A percentile compares a stretch with the other conserved stretches of the same genome.
Evolutionary conservation across 1,140 invertebrate genomes (phyloP).

Genomic region (Drosophila pruinosa): DNA sequence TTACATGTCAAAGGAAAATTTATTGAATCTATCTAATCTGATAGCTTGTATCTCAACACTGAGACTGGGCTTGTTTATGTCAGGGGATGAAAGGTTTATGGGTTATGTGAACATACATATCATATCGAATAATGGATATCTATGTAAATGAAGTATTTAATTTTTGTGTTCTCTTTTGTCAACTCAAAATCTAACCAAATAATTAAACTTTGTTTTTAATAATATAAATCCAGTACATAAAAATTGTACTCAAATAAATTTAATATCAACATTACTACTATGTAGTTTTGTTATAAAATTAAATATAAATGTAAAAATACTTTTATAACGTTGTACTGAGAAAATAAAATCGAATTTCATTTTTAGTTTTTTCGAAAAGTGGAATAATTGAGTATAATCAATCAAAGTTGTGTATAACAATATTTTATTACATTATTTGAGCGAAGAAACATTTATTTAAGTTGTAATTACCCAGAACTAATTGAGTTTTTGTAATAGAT

Average conservation of each 20-base stretch:
- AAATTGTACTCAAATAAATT: too few relatives aligned
- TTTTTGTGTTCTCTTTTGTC: background rate
- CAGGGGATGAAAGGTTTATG: background rate
- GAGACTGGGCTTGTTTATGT: background rate
- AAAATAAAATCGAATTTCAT: too few relatives aligned
- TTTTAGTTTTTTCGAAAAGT: too few relatives aligned
- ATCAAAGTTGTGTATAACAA: background rate
- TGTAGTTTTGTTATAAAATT: too few relatives aligned
- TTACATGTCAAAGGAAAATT: background rate
- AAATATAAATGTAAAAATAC: too few relatives aligned
- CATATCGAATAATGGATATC: too few relatives aligned
- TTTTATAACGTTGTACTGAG: too few relatives aligned
- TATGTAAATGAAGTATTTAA: background rate
- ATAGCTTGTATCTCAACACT: background rate
- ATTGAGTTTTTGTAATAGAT: conserved; percentile 4
- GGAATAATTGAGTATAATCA: background rate
- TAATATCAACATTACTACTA: too few relatives aligned
- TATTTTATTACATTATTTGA: background rate
- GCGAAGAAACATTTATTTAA: background rate
- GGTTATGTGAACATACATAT: too few relatives aligned
- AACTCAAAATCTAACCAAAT: too few relatives aligned
- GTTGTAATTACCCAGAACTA: background rate
- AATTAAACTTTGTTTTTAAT: too few relatives aligned
- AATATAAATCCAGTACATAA: too few relatives aligned
- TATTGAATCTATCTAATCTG: background rate